Evolutionary conservation across 2,113 vertebrate genomes (phyloP), one percentile per base, ranked within the genome.

Genomic region (Pseudorhombus dupliciocellatus): DNA sequence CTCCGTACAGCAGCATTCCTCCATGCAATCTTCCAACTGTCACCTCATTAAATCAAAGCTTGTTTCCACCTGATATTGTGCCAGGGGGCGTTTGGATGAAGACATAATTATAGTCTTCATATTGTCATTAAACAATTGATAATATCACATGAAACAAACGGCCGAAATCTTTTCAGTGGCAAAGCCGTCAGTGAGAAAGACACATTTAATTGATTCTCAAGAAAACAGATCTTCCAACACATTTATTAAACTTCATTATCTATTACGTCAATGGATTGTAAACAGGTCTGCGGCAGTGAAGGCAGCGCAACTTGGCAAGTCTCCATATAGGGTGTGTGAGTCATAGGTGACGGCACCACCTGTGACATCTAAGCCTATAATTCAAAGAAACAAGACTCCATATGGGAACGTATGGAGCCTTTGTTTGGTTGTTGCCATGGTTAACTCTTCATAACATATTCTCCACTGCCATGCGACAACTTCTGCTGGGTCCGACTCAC

Each of bases 81-180:
- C 87, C 88, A 81, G 31, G 0, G 79, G 74, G 53, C 26, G 12
- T 70, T 73, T 72, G 79, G 52, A 73, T 87, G 80, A 90, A 7
- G 60, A 72, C 73, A 75, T 89, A 90, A 92, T 90, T 84, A 91
- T 31, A 81, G 31, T 40, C 20, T 37, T 37, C 16, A n/a, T 52
- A 24, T 20, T 73, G 28, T 57, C 65, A 75, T 78, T 73, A 88
- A 86, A 76, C 64, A 57, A 77, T 74, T 86, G 69, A 34, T 28
- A 70, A 75, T 65, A 81, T 84, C 86, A 75, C 48, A 87, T 85
- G 69, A 74, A 1, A 1, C 52, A 40, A 58, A 72, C 65, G 57
- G n/a, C 15, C 30, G 34, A 67, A 79, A 26, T 71, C 46, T 79
- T 70, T 55, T 63, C 34, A 55, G 16, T 16, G 14, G 15, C 55